Conservation (phyloP, 2,113 vertebrate species). For the Tyto alba region DNA sequence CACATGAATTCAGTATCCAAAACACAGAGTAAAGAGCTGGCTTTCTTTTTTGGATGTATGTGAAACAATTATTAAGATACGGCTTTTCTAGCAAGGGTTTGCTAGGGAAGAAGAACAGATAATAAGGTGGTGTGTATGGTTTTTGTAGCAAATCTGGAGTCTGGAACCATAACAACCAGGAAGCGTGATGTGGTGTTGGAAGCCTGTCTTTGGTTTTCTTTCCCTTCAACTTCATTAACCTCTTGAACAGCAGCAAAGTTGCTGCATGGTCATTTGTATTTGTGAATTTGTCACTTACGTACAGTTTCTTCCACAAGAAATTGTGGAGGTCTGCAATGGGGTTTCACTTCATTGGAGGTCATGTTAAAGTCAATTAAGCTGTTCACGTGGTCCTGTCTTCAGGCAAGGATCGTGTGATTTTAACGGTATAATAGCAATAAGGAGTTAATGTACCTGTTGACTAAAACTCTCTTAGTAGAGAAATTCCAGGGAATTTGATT, state of each 20-base stretch:
- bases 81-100: not conserved
- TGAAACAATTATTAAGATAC: not conserved
- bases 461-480: not conserved
- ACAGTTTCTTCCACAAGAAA: not conserved
- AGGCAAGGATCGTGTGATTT: not conserved
- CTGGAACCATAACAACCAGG: not conserved
- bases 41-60: not conserved
- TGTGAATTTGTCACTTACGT: not conserved
- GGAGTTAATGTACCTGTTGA: not conserved
- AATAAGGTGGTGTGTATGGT: not conserved
- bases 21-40: not conserved
- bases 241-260: not conserved
- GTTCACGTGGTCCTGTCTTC: not conserved
- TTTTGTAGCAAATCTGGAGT: not conserved
- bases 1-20: not conserved
- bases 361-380: not conserved
- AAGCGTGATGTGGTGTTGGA: not conserved
- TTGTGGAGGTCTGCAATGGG: not conserved
- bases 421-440: not conserved
- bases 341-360: not conserved
- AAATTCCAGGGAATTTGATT: not conserved
- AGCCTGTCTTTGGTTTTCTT: not conserved
- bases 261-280: not conserved
- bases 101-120: not conserved
- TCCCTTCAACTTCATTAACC: not conserved